These are phyloP conservation scores for Tachina fera DNA, from an alignment of 2,888 invertebrate species.

Conservation along the genomic window DNA sequence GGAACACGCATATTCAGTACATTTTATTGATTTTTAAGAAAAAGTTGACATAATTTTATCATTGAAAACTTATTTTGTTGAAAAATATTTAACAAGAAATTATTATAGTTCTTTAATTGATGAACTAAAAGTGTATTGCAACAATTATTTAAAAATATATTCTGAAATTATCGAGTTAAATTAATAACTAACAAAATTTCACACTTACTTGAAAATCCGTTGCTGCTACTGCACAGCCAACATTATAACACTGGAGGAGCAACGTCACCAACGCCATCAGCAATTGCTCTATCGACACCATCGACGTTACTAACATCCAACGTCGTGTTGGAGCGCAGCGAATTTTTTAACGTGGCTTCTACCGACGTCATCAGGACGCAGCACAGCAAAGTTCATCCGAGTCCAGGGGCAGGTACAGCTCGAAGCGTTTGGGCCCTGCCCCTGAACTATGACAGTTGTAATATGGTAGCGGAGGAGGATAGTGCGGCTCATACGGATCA, in stretches of 20 bases:
- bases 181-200: slow-evolving; percentile 79
- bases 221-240: slow-evolving; percentile 74
- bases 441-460: slow-evolving; percentile 88
- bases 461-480: slow-evolving; percentile 89
- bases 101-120: neutral
- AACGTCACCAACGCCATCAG: slow-evolving; percentile 64
- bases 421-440: slow-evolving; percentile 95
- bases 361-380: slow-evolving; percentile 82
- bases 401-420: slow-evolving; percentile 90
- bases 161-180: slow-evolving; percentile 29
- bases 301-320: slow-evolving; percentile 70
- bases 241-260: slow-evolving; percentile 76
- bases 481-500: slow-evolving; percentile 83
- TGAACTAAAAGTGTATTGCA: neutral
- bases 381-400: slow-evolving; percentile 88
- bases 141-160: neutral
- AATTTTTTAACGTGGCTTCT: slow-evolving; percentile 82
- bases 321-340: slow-evolving; percentile 78
- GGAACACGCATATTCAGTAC: neutral
- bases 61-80: neutral
- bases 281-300: slow-evolving; percentile 61
- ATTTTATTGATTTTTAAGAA: slow-evolving; percentile 62
- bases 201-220: slow-evolving; percentile 80
- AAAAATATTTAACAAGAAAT: slow-evolving; percentile 10
- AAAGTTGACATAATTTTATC: slow-evolving; percentile 65